phyloP scores from a whole-genome alignment of 2,888 invertebrate genomes.

The Agriopis aurantiaria region DNA sequence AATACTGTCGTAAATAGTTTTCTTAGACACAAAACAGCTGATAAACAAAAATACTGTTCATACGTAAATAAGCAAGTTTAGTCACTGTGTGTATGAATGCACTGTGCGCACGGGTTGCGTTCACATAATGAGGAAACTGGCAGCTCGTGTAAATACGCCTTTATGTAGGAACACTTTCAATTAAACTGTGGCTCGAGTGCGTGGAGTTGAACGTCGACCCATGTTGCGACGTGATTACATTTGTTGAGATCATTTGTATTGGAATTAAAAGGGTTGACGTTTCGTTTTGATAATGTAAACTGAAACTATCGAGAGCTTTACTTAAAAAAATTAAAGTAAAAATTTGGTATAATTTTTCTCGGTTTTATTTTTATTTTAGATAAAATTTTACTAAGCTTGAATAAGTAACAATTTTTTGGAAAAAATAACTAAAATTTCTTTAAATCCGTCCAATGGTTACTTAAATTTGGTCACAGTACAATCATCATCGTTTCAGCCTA shows the following conservation, averaged over 20 bases:
- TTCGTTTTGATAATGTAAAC: neutral
- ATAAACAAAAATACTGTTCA: neutral
- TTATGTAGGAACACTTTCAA: conserved; percentile 39
- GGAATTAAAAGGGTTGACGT: neutral
- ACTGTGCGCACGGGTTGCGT: conserved; percentile 12
- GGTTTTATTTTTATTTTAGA: no score
- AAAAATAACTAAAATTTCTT: no score
- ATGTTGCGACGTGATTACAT: neutral
- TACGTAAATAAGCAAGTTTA: neutral
- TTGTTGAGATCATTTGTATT: conserved; percentile 7
- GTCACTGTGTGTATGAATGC: conserved; percentile 3
- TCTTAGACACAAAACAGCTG: neutral
- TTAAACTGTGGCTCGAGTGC: conserved; percentile 28
- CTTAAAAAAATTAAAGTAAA: no score
- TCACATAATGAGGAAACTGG: conserved; percentile 38
- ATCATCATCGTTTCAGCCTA: no score
- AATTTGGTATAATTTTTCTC: no score
- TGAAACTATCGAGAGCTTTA: neutral
- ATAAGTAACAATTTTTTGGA: no score
- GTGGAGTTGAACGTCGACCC: neutral
- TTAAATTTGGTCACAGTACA: no score
- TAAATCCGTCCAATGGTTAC: no score
- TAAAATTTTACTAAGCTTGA: no score
- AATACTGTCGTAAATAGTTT: no score
- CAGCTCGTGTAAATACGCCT: conserved; percentile 38